Conservation (phyloP, 1,140 invertebrate genomes). For the Procambarus clarkii region DNA sequence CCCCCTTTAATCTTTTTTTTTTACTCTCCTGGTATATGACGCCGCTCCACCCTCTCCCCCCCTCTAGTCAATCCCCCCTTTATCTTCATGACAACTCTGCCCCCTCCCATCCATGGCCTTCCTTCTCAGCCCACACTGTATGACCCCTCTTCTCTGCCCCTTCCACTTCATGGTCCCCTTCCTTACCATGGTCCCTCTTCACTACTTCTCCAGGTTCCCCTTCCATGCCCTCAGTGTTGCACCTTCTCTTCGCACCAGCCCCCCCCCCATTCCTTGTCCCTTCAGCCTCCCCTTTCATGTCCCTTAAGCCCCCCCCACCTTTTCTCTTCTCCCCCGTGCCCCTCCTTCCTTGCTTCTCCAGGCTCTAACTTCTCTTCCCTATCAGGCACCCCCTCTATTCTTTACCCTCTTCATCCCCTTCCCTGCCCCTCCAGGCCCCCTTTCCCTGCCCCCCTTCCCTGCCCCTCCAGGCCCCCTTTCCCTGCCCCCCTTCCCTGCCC, state of each 20-base stretch:
- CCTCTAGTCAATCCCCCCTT: too few species aligned
- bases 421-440: neutral
- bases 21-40: too few species aligned
- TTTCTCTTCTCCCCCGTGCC: neutral
- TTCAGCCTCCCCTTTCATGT: neutral
- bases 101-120: too few species aligned
- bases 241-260: neutral
- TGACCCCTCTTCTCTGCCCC: neutral
- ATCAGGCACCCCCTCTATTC: neutral
- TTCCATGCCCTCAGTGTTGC: neutral
- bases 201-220: neutral
- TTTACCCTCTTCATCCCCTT: neutral
- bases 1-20: too few species aligned
- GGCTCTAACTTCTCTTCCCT: neutral
- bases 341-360: neutral
- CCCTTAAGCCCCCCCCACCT: too few species aligned
- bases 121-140: too few species aligned
- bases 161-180: neutral
- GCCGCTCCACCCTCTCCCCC: too few species aligned
- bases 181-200: neutral
- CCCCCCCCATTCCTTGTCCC: neutral
- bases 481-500: neutral
- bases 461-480: neutral
- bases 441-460: neutral
- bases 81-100: too few species aligned